Evolutionary conservation across 2,113 vertebrate genomes (phyloP).

Genomic region (Cardinalis cardinalis): DNA sequence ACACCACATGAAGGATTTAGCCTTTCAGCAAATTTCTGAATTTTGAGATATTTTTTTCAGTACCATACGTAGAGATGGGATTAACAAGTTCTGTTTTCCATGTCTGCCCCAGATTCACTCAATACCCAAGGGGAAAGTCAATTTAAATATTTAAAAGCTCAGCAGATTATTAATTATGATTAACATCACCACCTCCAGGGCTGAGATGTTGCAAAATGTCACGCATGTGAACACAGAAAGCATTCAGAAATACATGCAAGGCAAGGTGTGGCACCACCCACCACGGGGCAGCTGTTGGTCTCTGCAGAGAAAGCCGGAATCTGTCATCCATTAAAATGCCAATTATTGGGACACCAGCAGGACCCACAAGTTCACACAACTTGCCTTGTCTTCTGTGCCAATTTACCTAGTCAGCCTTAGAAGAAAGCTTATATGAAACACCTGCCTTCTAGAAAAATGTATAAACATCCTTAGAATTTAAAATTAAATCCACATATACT

Average conservation of each 20-base stretch:
- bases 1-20: neutral
- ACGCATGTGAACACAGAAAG: neutral
- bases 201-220: conserved; percentile 6
- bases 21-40: neutral
- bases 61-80: neutral
- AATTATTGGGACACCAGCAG: neutral
- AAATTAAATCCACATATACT: neutral
- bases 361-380: neutral
- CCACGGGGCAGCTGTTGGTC: neutral
- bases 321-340: neutral
- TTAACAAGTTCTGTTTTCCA: neutral
- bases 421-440: neutral
- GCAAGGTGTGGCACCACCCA: neutral
- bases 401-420: neutral
- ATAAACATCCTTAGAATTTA: neutral
- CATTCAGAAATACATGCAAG: neutral
- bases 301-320: neutral
- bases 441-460: neutral
- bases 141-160: conserved; percentile 6
- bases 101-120: neutral
- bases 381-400: neutral
- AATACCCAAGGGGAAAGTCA: neutral
- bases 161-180: conserved; percentile 35
- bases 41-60: neutral
- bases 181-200: conserved; percentile 10